These are phyloP conservation scores for Microcebus lehilahytsara DNA, from an alignment of 2,113 vertebrate species.

Conservation along the genomic window DNA sequence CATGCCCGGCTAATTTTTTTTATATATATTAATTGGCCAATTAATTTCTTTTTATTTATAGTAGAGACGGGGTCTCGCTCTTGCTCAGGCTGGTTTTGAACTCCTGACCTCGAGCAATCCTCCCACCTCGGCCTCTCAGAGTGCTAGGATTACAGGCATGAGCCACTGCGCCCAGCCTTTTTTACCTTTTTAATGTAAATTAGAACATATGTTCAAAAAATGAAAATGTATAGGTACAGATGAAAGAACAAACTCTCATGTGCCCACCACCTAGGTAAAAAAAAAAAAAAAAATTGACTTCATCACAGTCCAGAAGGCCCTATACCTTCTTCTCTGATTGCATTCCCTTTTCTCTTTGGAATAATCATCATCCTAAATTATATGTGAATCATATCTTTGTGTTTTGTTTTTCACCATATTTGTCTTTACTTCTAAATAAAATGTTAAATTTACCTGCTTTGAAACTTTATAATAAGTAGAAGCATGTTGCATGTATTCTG, in stretches of 20 bases:
- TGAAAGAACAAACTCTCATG: neutral
- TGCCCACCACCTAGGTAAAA: neutral
- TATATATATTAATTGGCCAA: too few species aligned
- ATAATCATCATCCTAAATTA: neutral
- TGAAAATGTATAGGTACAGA: neutral
- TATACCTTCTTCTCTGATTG: neutral
- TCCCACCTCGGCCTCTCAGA: too few species aligned
- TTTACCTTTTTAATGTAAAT: neutral
- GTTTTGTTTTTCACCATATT: neutral
- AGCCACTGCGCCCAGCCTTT: too few species aligned
- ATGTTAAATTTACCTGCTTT: neutral
- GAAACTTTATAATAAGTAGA: conserved; percentile 4
- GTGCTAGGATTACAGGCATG: too few species aligned
- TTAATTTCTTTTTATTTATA: too few species aligned
- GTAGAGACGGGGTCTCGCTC: too few species aligned
- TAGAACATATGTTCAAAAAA: neutral
- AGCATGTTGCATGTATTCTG: neutral
- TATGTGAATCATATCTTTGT: neutral
- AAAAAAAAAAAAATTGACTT: neutral
- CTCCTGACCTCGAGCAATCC: too few species aligned
- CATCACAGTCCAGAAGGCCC: neutral
- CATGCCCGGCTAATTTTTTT: too few species aligned
- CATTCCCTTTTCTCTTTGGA: neutral
- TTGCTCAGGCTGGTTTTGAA: too few species aligned
- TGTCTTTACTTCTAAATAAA: conserved; percentile 5